Base-by-base conservation (phyloP, 2,113 vertebrate species). In the Austrofundulus limnaeus region DNA sequence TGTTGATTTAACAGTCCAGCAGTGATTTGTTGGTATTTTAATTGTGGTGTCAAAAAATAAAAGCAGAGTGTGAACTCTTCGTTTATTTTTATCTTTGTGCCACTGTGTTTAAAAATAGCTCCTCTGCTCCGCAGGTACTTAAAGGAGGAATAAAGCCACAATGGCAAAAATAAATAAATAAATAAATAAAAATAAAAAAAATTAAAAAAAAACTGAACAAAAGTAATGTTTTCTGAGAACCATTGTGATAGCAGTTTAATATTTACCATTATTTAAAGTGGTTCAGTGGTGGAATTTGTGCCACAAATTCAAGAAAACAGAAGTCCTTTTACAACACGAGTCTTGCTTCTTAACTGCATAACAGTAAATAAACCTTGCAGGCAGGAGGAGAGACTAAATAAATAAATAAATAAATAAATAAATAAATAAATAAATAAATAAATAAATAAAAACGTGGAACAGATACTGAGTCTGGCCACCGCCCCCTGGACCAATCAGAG, bases 401-500 rank as follows among this genome's bases (percentile, higher is more conserved):
- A 42, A 42, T 25, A 11, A 38, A 58, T 65, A 63, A 8, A 45
- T 42, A 11, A 21, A 72, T 2, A 23, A 42, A 42, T 25, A 11
- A 38, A 58, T 65, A 63, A 8, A 45, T 42, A 11, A 21, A 72
- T n/a, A n/a, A 17, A 13, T 2, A 23, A 42, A 42, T 25, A 11
- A 38, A 58, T 65, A 63, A 8, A 45, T 42, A 11, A 21, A 72
- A 65, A 65, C 25, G 83, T 79, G 80, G 68, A 70, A 82, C 77
- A 80, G 82, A 88, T 86, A 88, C 80, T 75, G 65, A 47, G 1
- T 73, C 71, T 60, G 76, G 41, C 71, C 76, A 77, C 64, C n/a
- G 73, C 60, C 10, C 38, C 12, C 48, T 75, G 41, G 43, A 39
- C 85, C 81, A 88, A 87, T 88, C 51, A 87, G 76, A 64, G 45